Base-by-base conservation (phyloP, 2,797 vertebrate species). In the Eurystomus glaucurus region DNA sequence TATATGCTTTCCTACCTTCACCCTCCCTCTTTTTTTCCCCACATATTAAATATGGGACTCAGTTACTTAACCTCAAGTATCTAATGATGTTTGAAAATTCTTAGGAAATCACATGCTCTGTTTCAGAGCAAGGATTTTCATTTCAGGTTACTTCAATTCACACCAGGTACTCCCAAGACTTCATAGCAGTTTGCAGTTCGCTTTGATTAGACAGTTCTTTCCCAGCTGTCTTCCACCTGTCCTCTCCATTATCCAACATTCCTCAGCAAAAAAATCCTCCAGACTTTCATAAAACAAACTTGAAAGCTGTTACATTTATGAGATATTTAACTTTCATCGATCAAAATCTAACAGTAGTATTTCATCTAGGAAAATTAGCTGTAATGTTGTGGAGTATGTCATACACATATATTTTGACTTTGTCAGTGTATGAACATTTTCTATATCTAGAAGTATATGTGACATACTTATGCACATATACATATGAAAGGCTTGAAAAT, bases 1-100 rank as follows among this genome's bases (percentile, higher is more conserved):
- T n/a, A 15, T 5, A 46, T 0, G 0, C 2, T 1, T 66, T 25
- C 33, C 33, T 4, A 0, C 22, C 41, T 15, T 10, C 41, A 41
- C 41, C 11, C 28, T 26, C 9, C 1, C 2, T 19, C 4, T 21
- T 11, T 3, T 58, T 33, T 31, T 33, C 16, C 1, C 50, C 5
- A 61, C 14, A 28, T 57, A 37, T 41, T 61, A 57, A 66, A 72
- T 26, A 45, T 29, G 2, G 48, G 4, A 74, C 15, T 61, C 21
- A 66, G 14, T 39, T 85, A 54, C 12, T 26, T 55, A 41, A 57
- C 2, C 1, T 52, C 39, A 68, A 13, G 8, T 16, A 29, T 29
- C 16, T 64, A 55, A 75, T 12, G n/a, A n/a, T 15, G 12, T 23
- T 68, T 89, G 29, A 37, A 28, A 60, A 77, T 51, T 50, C 25